Evolutionary conservation across 2,888 invertebrate genomes (phyloP).

Genomic region (Nemotelus pantherinus): DNA sequence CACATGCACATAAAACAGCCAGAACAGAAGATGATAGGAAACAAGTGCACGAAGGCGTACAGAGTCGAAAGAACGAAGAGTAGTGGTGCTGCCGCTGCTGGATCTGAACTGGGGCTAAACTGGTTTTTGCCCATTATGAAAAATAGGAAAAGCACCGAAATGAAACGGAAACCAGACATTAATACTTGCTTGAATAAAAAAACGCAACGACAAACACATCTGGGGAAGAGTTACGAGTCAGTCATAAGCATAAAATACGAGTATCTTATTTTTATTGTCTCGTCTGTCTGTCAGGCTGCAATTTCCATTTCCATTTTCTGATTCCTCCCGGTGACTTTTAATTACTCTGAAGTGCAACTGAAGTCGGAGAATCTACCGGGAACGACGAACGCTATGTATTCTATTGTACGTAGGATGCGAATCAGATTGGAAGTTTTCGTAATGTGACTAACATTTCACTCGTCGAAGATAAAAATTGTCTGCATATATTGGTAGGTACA

Average conservation of each 20-base stretch:
- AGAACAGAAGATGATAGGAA: constrained; percentile 27
- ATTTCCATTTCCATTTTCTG: constrained; percentile 39
- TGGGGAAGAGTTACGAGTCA: constrained; percentile 30
- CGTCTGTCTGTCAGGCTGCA: constrained; percentile 43
- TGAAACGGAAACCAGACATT: constrained; percentile 43
- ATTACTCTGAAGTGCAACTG: constrained; percentile 45
- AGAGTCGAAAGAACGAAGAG: constrained; percentile 7
- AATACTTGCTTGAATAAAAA: constrained; percentile 22
- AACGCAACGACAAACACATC: constrained; percentile 26
- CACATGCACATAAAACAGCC: constrained; percentile 36
- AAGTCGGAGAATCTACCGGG: constrained; percentile 32
- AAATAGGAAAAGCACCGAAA: constrained; percentile 39
- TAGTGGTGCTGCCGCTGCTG: not conserved
- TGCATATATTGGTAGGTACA: no score
- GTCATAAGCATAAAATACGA: constrained; percentile 39
- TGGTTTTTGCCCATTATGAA: constrained; percentile 25
- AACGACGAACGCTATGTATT: constrained; percentile 18
- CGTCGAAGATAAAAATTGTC: no score
- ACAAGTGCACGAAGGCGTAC: constrained; percentile 3
- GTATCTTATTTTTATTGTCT: constrained; percentile 43
- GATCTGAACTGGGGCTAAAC: not conserved
- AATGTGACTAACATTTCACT: not conserved
- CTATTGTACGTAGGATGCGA: not conserved
- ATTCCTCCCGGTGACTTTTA: constrained; percentile 44
- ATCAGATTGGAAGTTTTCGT: constrained; percentile 7